Evolutionary conservation across 2,113 vertebrate species (phyloP), one percentile per base, ranked within the genome.

Genomic region (Crypturellus undulatus): DNA sequence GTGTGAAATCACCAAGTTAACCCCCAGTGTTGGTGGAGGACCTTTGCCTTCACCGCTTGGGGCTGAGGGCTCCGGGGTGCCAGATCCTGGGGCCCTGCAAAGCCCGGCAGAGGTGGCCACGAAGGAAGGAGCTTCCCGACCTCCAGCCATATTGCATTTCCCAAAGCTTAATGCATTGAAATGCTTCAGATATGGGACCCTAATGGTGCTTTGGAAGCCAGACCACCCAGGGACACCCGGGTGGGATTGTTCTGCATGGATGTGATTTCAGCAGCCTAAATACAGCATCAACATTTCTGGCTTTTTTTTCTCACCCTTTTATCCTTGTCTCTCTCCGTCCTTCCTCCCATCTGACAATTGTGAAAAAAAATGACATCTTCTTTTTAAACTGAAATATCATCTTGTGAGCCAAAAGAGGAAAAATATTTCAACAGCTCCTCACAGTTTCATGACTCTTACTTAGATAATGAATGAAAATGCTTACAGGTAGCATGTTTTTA

Each of bases 191-290:
- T 79, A 87, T 52, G 21, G 67, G 49, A 79, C 77, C 52, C 84
- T 2, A 0, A 67, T 36, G 5, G 64, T 62, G 22, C 63, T 82
- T 60, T 77, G 56, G 70, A 73, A 77, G 19, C 6, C 7, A 65
- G 89, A 91, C 84, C 90, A 95, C 89, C 81, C 91, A 91, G 51
- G 67, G 82, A 8, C 64, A 78, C 38, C 64, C 80, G 64, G 67
- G 67, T 75, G 56, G 67, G 85, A 65, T 15, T 4, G 24, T 32
- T 63, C 34, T 36, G 20, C 64, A 54, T 65, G 21, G 82, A 84
- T 34, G 59, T 43, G 92, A 25, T 87, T 79, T 4, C 38, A 89
- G 70, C 26, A 63, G 47, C 54, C 93, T 65, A 40, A 24, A 40
- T 42, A 30, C 34, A 26, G 88, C 64, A 36, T 85, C 81, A 80